Evolutionary conservation across 2,888 invertebrate species (phyloP).

Genomic region (Halocaridina rubra): DNA sequence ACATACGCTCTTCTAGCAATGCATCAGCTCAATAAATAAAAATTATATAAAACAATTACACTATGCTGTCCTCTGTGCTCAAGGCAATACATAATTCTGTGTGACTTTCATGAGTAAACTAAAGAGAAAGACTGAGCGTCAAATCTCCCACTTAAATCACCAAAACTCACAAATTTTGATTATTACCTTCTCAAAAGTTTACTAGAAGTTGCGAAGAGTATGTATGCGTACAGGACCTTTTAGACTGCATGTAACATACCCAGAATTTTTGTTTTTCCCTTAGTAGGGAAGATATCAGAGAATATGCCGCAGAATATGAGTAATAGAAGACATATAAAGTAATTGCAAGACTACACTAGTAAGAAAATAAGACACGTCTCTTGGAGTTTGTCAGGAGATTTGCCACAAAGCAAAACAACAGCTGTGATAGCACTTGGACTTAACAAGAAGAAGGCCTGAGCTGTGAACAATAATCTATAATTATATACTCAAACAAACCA

Average conservation of each 20-base stretch:
- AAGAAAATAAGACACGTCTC: slow-evolving; percentile 61
- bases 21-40: slow-evolving; percentile 59
- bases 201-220: slow-evolving; percentile 57
- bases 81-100: slow-evolving; percentile 52
- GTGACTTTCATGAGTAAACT: slow-evolving; percentile 53
- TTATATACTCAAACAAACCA: background rate
- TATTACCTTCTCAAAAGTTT: slow-evolving; percentile 56
- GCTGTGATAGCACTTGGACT: slow-evolving; percentile 51
- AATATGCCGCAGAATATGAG: slow-evolving; percentile 52
- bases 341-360: slow-evolving; percentile 54
- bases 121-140: slow-evolving; percentile 52
- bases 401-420: slow-evolving; percentile 59
- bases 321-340: slow-evolving; percentile 58
- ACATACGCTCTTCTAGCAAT: slow-evolving; percentile 60
- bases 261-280: slow-evolving; percentile 28
- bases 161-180: slow-evolving; percentile 22
- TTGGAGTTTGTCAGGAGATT: slow-evolving; percentile 54
- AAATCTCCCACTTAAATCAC: slow-evolving; percentile 18
- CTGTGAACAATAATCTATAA: slow-evolving; percentile 38
- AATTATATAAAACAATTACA: slow-evolving; percentile 59
- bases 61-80: slow-evolving; percentile 57
- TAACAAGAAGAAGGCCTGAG: slow-evolving; percentile 40
- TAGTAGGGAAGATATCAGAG: slow-evolving; percentile 33
- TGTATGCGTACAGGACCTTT: slow-evolving; percentile 53
- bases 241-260: no score